Evolutionary conservation across 2,113 vertebrate genomes (phyloP).

Genomic region (Periophthalmus modestus): DNA sequence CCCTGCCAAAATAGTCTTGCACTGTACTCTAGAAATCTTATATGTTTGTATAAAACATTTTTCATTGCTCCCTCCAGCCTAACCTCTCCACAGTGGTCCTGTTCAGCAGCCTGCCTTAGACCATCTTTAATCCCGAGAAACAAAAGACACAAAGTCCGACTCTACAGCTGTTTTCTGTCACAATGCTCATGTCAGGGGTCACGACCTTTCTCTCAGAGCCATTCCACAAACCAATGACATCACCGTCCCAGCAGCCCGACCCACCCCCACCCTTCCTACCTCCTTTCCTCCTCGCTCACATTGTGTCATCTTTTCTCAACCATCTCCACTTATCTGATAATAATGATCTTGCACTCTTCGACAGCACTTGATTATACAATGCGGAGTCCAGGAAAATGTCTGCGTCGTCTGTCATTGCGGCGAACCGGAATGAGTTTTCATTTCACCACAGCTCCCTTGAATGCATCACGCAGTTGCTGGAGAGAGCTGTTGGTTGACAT

Average conservation of each 20-base stretch:
- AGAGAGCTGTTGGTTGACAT: slow-evolving; percentile 31
- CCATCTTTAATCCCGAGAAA: slow-evolving; percentile 9
- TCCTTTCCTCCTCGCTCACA: slow-evolving; percentile 1
- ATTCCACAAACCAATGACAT: slow-evolving; percentile 66
- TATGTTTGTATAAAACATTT: too few species aligned
- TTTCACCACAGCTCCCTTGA: slow-evolving; percentile 19
- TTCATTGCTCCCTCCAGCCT: neutral
- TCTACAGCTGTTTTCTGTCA: slow-evolving; percentile 66
- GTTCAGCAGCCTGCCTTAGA: slow-evolving; percentile 11
- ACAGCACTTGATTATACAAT: slow-evolving; percentile 18
- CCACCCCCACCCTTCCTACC: slow-evolving; percentile 26
- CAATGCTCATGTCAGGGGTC: slow-evolving; percentile 55
- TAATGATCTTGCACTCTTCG: slow-evolving; percentile 14
- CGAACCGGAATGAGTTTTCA: slow-evolving; percentile 5
- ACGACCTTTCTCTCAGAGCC: slow-evolving; percentile 50
- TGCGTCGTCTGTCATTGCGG: slow-evolving; percentile 7
- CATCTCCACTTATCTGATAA: slow-evolving; percentile 32
- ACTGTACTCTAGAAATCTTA: too few species aligned
- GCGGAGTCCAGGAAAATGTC: slow-evolving; percentile 9
- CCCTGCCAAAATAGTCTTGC: too few species aligned
- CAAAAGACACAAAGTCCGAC: slow-evolving; percentile 57
- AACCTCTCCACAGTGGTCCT: slow-evolving; percentile 47
- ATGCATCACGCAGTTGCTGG: slow-evolving; percentile 25
- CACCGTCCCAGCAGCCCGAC: slow-evolving; percentile 53
- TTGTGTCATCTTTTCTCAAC: slow-evolving; percentile 19